Base-by-base conservation (phyloP, 2,888 invertebrate species). In the Cataglyphis cursor region DNA sequence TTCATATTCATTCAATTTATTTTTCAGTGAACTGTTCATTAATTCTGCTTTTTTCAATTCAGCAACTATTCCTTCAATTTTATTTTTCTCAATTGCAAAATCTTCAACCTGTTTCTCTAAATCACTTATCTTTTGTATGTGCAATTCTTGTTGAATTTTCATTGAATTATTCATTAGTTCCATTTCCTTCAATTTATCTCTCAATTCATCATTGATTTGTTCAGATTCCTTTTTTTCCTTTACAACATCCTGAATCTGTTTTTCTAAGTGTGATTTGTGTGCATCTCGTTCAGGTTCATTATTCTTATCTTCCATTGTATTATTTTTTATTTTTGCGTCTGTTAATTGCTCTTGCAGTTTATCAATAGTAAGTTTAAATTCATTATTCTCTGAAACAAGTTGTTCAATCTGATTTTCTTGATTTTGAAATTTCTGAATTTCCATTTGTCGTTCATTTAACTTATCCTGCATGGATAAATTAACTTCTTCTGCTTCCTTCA, bases 81-180 rank as follows among this genome's bases (percentile, higher is more conserved):
- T 70, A 28, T 38, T 38, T 62, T 82, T 90, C 12, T 87, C 72
- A 0, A 44, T 18, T 57, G 65, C 64, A 5, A 81, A 4, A 24
- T n/a, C 74, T 48, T 81, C 61, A 51, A 85, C 12, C 35, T 81
- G 59, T 3, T 65, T 74, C 12, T 83, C 68, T 10, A 84, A 75
- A 51, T 81, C 21, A 1, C 9, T 28, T n/a, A 31, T 62, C 28
- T 54, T 28, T 81, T 54, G 59, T n/a, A 73, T 3, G 44, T 5
- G 15, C 15, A 28, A 5, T 24, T 59, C 18, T 28, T 59, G 51
- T 57, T 66, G 61, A 41, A 15, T 68, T 31, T 61, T 82, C 12
- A 80, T 65, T 18, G 57, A 57, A 54, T 3, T 15, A 51, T 61
- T 62, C 18, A 12, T 28, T 18, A 38, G 3, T n/a, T 38, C 35